phyloP scores from a whole-genome alignment of 2,888 invertebrate genomes.

The Meteorus cinctellus region DNA sequence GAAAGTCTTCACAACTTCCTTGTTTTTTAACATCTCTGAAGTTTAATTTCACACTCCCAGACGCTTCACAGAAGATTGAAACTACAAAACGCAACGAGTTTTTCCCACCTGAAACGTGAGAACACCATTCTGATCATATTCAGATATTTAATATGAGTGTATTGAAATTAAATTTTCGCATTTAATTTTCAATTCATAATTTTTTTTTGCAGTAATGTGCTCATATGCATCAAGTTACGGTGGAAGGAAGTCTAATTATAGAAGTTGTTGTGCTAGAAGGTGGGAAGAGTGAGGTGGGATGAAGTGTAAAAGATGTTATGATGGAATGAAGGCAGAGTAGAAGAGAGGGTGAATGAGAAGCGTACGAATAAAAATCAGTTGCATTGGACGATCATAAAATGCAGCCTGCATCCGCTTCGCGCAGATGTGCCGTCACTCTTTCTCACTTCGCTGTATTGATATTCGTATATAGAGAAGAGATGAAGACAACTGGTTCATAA shows the following conservation, averaged over 20 bases:
- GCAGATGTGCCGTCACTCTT: constrained; percentile 64
- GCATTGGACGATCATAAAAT: constrained; percentile 70
- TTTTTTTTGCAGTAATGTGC: not conserved
- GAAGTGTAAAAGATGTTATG: constrained; percentile 52
- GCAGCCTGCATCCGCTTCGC: constrained; percentile 71
- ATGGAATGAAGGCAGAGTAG: constrained; percentile 49
- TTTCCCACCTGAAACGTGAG: too few relatives aligned
- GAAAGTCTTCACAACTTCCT: too few relatives aligned
- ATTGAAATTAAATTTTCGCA: constrained; percentile 11
- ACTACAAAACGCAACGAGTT: too few relatives aligned
- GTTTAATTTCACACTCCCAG: too few relatives aligned
- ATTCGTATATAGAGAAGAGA: not conserved
- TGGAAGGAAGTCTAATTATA: constrained; percentile 67
- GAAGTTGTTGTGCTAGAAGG: constrained; percentile 63
- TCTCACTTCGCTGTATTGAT: not conserved
- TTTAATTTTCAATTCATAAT: not conserved
- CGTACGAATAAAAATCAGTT: constrained; percentile 64
- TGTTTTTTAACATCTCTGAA: too few relatives aligned
- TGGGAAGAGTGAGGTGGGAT: constrained; percentile 52
- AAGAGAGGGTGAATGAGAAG: constrained; percentile 58
- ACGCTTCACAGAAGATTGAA: too few relatives aligned
- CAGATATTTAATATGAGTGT: not conserved
- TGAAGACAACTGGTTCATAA: constrained; percentile 22
- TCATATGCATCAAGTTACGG: constrained; percentile 48
- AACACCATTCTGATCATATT: not conserved